Evolutionary conservation across 2,113 vertebrate species (phyloP).

Genomic region (Calidris pugnax): DNA sequence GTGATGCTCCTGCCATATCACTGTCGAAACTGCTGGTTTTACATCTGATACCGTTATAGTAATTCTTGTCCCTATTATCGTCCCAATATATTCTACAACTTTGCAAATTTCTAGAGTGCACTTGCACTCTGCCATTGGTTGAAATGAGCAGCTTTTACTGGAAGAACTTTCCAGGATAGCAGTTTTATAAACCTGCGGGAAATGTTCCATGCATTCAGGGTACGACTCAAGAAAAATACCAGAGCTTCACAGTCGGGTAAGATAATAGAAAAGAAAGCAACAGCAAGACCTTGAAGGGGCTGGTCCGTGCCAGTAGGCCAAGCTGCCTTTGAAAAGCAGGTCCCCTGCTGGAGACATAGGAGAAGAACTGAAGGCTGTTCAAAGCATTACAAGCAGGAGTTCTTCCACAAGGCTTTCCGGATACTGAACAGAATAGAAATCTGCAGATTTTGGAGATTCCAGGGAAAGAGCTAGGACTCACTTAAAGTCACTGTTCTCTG

Average conservation of each 20-base stretch:
- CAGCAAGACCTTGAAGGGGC: neutral
- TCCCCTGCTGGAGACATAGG: neutral
- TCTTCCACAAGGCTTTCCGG: neutral
- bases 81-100: neutral
- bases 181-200: neutral
- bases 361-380: neutral
- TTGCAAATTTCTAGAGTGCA: neutral
- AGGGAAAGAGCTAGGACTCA: neutral
- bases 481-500: fast-evolving
- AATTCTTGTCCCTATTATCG: neutral
- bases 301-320: neutral
- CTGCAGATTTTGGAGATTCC: neutral
- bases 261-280: neutral
- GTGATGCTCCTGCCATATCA: neutral
- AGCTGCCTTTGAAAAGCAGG: neutral
- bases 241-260: neutral
- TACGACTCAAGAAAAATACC: neutral
- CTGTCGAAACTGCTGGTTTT: neutral
- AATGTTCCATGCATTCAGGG: fast-evolving
- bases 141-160: neutral
- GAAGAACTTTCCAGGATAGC: neutral
- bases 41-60: neutral
- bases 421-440: fast-evolving
- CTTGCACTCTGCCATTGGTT: neutral
- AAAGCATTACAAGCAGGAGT: neutral